Base-by-base conservation (phyloP, 2,113 vertebrate species). In the Dicerorhinus sumatrensis region DNA sequence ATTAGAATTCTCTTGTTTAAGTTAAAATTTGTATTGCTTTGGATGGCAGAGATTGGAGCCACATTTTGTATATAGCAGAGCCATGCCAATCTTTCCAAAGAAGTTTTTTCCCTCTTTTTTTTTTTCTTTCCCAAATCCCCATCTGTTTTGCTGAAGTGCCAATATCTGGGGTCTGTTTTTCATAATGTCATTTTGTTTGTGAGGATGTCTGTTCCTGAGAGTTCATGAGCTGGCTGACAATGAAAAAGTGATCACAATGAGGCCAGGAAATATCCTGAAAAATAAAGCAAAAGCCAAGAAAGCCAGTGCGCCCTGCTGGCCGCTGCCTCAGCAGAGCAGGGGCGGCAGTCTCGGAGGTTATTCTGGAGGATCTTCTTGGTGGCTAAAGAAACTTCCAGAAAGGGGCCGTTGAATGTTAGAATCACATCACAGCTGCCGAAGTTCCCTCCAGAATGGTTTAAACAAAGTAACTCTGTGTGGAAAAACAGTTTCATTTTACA, bases 241-340 rank as follows among this genome's bases (percentile, higher is more conserved):
- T 84, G 95, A 98, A 97, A 97, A 97, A 98, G 67, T 75, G 88
- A 98, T 89, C 63, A 95, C 3, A 6, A 80, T 58, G 82, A 82
- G 82, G 87, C 89, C 96, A 93, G 98, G 79, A 97, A 98, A 97
- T 33, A 93, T 72, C 76, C 87, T 93, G 65, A 94, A 95, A 70
- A 95, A 63, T 96, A 88, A 98, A 96, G 86, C n/a, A 39, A 83
- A 97, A 70, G 97, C 86, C 97, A 98, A 97, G 98, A 98, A 98
- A 98, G 97, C 97, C 84, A 93, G 94, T 98, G 98, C 97, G 81
- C 98, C 93, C 98, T 99, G 96, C 97, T 98, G 98, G 97, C 62
- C 94, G 63, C 39, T 36, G 72, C 17, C 76, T 13, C 27, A 25
- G n/a, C 51, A 81, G 46, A 77, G 3, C 39, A 27, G 63, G 92